phyloP scores from a whole-genome alignment of 2,113 vertebrate species.

The Gallinago paraguaiae region DNA sequence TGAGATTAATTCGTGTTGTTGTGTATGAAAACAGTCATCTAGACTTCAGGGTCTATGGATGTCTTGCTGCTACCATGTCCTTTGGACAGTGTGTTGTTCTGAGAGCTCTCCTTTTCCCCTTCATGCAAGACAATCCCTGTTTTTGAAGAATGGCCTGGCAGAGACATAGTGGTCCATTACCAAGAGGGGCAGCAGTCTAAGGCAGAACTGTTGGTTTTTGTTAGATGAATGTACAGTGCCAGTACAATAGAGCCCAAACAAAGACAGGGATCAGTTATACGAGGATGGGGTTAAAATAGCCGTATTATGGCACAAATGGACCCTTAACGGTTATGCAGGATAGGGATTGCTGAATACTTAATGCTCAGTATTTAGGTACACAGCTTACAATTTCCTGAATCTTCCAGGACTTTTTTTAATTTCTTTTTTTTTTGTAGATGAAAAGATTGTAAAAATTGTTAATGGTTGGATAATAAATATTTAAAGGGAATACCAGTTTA shows the following conservation, averaged over 20 bases:
- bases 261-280: background rate
- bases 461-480: background rate
- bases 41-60: background rate
- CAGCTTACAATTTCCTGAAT: background rate
- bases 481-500: background rate
- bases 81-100: background rate
- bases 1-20: background rate
- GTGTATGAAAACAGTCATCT: background rate
- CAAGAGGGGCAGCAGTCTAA: background rate
- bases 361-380: background rate
- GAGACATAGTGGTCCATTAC: background rate
- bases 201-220: background rate
- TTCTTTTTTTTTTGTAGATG: background rate
- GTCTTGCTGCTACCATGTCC: background rate
- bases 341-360: background rate
- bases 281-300: background rate
- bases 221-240: background rate
- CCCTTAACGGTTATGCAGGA: background rate
- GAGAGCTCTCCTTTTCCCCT: background rate
- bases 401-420: background rate
- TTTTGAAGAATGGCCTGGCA: background rate
- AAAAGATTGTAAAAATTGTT: background rate
- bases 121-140: rapidly evolving
- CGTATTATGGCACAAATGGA: background rate
- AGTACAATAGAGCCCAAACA: background rate